Conservation (phyloP, 2,888 invertebrate species). For the Troides oblongomaculatus region DNA sequence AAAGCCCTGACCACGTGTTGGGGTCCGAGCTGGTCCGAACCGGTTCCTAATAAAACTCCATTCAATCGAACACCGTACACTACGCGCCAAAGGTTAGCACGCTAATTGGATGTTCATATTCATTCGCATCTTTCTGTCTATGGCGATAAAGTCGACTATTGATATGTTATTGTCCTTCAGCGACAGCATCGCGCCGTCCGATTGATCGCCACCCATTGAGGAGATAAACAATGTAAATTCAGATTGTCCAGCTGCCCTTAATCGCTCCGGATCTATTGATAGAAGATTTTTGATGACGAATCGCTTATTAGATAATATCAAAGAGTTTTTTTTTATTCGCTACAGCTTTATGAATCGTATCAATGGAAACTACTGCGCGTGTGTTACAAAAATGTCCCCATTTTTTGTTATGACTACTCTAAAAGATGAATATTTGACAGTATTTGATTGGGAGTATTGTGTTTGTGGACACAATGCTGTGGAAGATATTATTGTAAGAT, state of each 20-base stretch:
- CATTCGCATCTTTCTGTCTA: background rate
- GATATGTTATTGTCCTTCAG: constrained; percentile 3
- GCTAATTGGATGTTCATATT: background rate
- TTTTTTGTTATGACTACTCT: too few relatives aligned
- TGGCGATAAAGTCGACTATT: constrained; percentile 1
- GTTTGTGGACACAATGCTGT: too few relatives aligned
- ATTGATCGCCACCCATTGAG: constrained; percentile 47
- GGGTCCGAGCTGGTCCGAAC: constrained; percentile 68
- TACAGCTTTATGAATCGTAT: background rate
- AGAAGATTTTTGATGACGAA: constrained; percentile 45
- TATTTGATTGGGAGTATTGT: too few relatives aligned
- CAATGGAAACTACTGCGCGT: background rate
- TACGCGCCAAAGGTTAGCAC: constrained; percentile 16
- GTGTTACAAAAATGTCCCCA: too few relatives aligned
- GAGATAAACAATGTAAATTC: constrained; percentile 34
- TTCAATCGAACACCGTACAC: constrained; percentile 64
- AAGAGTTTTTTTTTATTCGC: constrained; percentile 26
- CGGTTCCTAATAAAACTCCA: constrained; percentile 70
- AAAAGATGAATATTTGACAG: too few relatives aligned
- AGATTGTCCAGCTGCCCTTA: constrained; percentile 65
- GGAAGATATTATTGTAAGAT: too few relatives aligned
- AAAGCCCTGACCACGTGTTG: constrained; percentile 71
- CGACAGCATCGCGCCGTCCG: constrained; percentile 26
- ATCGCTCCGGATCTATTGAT: constrained; percentile 59
- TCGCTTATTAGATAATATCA: constrained; percentile 31